These are phyloP conservation scores for Pachyuromys duprasi DNA, from an alignment of 2,797 vertebrate genomes.

Conservation along the genomic window DNA sequence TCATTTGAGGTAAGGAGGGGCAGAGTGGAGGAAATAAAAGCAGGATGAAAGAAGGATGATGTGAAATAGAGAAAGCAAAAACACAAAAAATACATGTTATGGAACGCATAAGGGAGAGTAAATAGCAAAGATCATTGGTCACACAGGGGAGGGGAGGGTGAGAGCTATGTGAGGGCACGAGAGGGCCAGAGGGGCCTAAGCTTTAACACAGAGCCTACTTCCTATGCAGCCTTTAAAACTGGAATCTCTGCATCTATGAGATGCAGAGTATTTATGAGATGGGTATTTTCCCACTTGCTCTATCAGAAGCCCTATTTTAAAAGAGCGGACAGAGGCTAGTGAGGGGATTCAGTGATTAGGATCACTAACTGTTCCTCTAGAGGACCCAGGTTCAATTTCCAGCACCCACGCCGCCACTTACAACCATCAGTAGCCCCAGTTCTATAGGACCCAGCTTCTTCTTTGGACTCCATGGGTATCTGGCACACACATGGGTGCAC, in stretches of 20 bases:
- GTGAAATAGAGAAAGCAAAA: background rate
- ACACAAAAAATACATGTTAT: background rate
- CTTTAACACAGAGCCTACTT: background rate
- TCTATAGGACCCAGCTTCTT: background rate
- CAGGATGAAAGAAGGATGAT: background rate
- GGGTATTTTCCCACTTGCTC: background rate
- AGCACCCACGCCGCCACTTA: background rate
- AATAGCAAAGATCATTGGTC: background rate
- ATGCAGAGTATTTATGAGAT: background rate
- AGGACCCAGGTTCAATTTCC: background rate
- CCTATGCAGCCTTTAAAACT: background rate
- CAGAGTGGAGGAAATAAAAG: background rate
- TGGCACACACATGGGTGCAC: background rate
- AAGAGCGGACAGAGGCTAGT: background rate
- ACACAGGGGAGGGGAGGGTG: background rate
- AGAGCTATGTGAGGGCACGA: too few relatives aligned
- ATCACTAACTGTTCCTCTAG: background rate
- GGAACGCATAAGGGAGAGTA: background rate
- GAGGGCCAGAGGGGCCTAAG: accelerated
- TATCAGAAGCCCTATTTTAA: background rate
- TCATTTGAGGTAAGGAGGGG: background rate
- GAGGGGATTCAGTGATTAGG: background rate
- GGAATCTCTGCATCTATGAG: background rate
- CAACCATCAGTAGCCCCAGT: background rate
- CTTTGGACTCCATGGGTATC: too few relatives aligned